phyloP scores from a whole-genome alignment of 2,113 vertebrate species.

The Ramphastos sulfuratus region DNA sequence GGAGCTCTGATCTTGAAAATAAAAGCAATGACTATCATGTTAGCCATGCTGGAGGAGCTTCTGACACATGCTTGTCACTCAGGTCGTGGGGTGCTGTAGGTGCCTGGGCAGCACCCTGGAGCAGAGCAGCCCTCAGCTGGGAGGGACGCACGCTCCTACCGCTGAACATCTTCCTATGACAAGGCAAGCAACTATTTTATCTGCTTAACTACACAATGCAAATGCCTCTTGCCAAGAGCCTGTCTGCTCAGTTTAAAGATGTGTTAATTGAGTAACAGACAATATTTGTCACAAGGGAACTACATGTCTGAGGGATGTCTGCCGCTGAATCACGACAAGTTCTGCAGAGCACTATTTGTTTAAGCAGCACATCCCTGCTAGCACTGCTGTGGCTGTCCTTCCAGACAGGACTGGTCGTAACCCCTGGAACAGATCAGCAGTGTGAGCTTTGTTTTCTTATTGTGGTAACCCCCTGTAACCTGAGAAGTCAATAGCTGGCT shows the following conservation, averaged over 20 bases:
- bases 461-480: constrained; percentile 69
- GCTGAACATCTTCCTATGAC: neutral
- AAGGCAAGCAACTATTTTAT: constrained; percentile 17
- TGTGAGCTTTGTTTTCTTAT: constrained; percentile 47
- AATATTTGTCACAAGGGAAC: constrained; percentile 36
- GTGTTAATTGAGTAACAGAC: constrained; percentile 57
- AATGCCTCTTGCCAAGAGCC: constrained; percentile 32
- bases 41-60: neutral
- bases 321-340: neutral
- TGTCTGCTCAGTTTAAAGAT: constrained; percentile 52
- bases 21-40: neutral
- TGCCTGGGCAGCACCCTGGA: neutral
- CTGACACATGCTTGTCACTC: neutral
- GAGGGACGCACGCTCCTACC: neutral
- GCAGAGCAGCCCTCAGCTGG: neutral
- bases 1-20: neutral
- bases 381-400: constrained; percentile 53
- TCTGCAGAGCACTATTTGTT: constrained; percentile 43
- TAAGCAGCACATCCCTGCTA: constrained; percentile 34
- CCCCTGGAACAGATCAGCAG: constrained; percentile 57
- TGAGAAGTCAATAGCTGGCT: constrained; percentile 72
- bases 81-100: neutral
- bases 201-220: constrained; percentile 43
- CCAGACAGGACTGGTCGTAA: constrained; percentile 69
- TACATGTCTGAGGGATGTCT: constrained; percentile 15